Conservation (phyloP, 1,140 invertebrate species). For the Meloidogyne floridensis region DNA sequence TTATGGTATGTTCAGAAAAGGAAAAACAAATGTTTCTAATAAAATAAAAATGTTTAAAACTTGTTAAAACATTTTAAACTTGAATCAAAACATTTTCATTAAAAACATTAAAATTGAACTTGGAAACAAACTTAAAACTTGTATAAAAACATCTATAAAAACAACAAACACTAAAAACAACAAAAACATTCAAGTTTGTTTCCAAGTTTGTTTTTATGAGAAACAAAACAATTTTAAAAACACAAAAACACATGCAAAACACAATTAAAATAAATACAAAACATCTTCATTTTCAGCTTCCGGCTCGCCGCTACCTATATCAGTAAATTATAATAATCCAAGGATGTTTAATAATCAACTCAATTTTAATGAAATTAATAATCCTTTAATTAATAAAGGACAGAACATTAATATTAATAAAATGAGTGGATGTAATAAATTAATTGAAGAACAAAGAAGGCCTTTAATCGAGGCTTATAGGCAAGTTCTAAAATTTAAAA, state of each 20-base stretch:
- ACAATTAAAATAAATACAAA: background rate
- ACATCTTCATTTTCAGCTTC: conserved; percentile 26
- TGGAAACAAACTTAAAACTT: no score
- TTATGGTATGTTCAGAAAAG: conserved; percentile 21
- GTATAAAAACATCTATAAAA: no score
- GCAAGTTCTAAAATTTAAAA: background rate
- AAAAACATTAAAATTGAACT: no score
- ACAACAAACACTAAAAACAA: background rate
- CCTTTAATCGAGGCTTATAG: conserved; percentile 28
- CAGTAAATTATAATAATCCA: background rate
- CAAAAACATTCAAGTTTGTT: no score
- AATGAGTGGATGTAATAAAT: background rate
- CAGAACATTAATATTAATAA: conserved; percentile 8
- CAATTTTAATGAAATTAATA: conserved; percentile 12
- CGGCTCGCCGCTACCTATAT: conserved; percentile 28
- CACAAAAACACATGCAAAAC: background rate
- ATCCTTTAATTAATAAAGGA: background rate
- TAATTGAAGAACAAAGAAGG: conserved; percentile 24
- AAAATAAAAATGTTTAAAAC: no score
- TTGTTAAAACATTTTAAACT: background rate
- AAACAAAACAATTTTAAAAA: no score
- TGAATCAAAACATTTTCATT: background rate
- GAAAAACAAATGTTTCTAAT: no score
- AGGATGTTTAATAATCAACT: conserved; percentile 3
- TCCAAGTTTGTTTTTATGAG: no score